Evolutionary conservation across 1,140 invertebrate genomes (phyloP).

Genomic region (Drosophila kurseongensis): DNA sequence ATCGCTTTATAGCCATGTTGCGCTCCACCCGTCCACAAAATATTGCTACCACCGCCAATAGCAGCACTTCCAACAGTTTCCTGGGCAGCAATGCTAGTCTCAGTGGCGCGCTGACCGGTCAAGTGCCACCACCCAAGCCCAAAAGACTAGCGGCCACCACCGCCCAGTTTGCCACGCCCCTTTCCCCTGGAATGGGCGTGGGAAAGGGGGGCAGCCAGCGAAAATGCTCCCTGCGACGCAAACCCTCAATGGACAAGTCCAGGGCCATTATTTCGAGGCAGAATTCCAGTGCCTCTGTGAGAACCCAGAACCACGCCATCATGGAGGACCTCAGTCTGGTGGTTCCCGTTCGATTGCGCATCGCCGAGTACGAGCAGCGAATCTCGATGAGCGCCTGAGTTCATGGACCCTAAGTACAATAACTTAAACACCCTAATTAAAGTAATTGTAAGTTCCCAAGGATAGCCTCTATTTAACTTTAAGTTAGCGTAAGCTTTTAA

Average conservation of each 20-base stretch:
- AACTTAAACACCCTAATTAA: not conserved
- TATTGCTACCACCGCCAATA: conserved; percentile 40
- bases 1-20: conserved; percentile 70
- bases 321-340: conserved; percentile 81
- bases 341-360: conserved; percentile 71
- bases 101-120: conserved; percentile 2
- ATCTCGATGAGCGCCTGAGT: conserved; percentile 68
- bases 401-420: not conserved
- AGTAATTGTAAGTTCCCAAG: conserved; percentile 53
- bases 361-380: conserved; percentile 77
- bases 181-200: conserved; percentile 13
- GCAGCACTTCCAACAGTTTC: conserved; percentile 22
- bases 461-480: conserved; percentile 31
- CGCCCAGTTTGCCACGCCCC: conserved; percentile 58
- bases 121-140: conserved; percentile 66
- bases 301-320: conserved; percentile 71
- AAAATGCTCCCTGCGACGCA: conserved; percentile 69
- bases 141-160: conserved; percentile 52
- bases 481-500: conserved; percentile 30
- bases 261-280: conserved; percentile 65
- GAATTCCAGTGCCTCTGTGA: conserved; percentile 57
- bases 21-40: conserved; percentile 51
- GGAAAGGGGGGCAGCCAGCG: conserved; percentile 45
- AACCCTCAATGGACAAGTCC: conserved; percentile 73
- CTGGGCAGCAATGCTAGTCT: conserved; percentile 15